A percentile compares a stretch with the other conserved stretches of the same genome.
phyloP scores from a whole-genome alignment of 2,797 vertebrate species.

The Danio tinwini region DNA sequence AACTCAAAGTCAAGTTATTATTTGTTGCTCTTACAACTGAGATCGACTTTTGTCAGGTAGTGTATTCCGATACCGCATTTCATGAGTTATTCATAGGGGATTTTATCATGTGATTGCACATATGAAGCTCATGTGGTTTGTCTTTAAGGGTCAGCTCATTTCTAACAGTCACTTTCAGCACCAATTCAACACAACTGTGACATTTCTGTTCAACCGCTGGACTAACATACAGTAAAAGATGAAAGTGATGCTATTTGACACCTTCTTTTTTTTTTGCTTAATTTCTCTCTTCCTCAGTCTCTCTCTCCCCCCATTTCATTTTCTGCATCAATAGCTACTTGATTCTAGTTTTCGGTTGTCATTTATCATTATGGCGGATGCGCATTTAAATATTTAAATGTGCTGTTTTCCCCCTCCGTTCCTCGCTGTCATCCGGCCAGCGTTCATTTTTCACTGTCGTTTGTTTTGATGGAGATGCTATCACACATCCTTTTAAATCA shows the following conservation, averaged over 20 bases:
- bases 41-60: too few relatives aligned
- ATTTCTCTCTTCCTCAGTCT: constrained; percentile 58
- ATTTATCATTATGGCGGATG: constrained; percentile 81
- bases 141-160: not conserved
- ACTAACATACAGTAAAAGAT: constrained; percentile 60
- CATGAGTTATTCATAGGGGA: too few relatives aligned
- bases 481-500: constrained; percentile 73
- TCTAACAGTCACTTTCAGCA: constrained; percentile 16
- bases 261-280: constrained; percentile 57
- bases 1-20: too few relatives aligned
- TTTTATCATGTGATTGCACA: too few relatives aligned
- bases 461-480: constrained; percentile 81
- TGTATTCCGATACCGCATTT: too few relatives aligned
- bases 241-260: constrained; percentile 59
- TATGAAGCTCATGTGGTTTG: too few relatives aligned
- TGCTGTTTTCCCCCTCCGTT: constrained; percentile 67
- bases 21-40: too few relatives aligned
- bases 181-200: constrained; percentile 28
- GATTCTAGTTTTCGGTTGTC: constrained; percentile 82
- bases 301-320: constrained; percentile 77
- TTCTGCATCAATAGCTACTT: constrained; percentile 85
- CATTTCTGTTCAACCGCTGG: constrained; percentile 59
- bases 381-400: constrained; percentile 85
- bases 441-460: constrained; percentile 80
- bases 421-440: constrained; percentile 74